phyloP scores from a whole-genome alignment of 2,113 vertebrate species.

The Formicarius rufipectus region DNA sequence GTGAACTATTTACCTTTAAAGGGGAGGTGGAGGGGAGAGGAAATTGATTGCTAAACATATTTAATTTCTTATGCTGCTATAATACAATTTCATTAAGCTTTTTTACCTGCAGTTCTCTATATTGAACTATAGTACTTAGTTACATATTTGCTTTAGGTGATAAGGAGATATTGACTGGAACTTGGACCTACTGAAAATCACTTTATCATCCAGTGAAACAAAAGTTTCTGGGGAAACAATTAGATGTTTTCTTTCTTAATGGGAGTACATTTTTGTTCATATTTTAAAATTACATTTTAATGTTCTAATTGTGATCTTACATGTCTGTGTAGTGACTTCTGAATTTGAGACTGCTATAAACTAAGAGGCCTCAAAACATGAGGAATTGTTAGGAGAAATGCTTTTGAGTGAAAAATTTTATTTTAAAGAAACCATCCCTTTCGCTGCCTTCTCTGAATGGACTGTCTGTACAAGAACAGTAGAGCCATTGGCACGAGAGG shows the following conservation, averaged over 20 bases:
- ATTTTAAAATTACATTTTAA: background rate
- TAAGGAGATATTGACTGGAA: conserved; percentile 9
- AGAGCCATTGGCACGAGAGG: background rate
- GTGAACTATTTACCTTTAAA: background rate
- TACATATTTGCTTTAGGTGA: conserved; percentile 18
- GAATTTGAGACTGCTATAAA: background rate
- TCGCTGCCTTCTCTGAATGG: background rate
- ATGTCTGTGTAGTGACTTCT: background rate
- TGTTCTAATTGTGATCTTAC: background rate
- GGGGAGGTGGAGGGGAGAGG: too few species aligned
- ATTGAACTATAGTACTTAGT: background rate
- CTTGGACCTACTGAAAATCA: conserved; percentile 3
- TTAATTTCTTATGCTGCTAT: background rate
- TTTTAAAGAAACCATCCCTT: background rate
- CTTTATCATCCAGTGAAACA: background rate
- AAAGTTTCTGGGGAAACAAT: background rate
- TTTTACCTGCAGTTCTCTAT: background rate
- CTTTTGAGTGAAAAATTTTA: background rate
- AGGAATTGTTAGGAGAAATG: background rate
- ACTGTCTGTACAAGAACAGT: background rate
- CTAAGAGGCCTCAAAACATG: background rate
- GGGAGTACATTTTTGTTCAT: background rate
- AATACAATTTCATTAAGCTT: background rate
- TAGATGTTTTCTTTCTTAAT: background rate
- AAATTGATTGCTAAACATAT: background rate